A percentile compares a stretch with the other conserved stretches of the same genome.
phyloP scores from a whole-genome alignment of 2,113 vertebrate species.

The Gyps fulvus region DNA sequence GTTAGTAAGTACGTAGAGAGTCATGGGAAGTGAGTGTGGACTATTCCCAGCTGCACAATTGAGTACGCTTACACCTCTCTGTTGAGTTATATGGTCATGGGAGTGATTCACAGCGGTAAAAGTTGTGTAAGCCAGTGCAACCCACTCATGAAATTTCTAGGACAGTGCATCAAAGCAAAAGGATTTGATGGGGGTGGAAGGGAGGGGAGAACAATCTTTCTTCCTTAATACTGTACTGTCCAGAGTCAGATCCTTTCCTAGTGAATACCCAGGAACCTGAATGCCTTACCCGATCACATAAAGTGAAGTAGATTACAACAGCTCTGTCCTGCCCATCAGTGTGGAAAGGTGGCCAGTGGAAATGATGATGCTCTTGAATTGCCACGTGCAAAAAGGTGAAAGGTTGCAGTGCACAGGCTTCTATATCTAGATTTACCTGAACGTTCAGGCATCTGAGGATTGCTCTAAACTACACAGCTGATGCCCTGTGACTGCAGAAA shows the following conservation, averaged over 20 bases:
- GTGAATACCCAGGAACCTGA: neutral
- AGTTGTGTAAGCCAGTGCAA: constrained; percentile 4
- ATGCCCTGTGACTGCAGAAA: neutral
- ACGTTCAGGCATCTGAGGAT: neutral
- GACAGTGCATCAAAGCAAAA: constrained; percentile 1
- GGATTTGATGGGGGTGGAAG: neutral
- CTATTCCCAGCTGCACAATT: neutral
- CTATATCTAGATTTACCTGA: neutral
- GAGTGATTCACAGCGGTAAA: neutral
- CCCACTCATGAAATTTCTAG: constrained; percentile 16
- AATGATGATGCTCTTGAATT: neutral
- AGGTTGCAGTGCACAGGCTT: neutral
- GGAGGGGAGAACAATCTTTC: neutral
- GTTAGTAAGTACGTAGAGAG: neutral
- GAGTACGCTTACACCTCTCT: neutral
- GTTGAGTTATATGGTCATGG: neutral
- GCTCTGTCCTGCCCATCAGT: neutral
- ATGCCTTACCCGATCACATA: neutral
- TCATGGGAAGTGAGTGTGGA: neutral
- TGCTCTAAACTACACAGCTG: neutral
- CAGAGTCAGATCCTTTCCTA: neutral
- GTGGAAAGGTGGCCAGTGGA: neutral
- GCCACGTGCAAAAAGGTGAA: neutral
- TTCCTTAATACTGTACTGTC: neutral
- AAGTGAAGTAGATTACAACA: neutral